Evolutionary conservation across 2,888 invertebrate genomes (phyloP), one percentile per base, ranked within the genome.

Genomic region (Psococerastis gibbosa): DNA sequence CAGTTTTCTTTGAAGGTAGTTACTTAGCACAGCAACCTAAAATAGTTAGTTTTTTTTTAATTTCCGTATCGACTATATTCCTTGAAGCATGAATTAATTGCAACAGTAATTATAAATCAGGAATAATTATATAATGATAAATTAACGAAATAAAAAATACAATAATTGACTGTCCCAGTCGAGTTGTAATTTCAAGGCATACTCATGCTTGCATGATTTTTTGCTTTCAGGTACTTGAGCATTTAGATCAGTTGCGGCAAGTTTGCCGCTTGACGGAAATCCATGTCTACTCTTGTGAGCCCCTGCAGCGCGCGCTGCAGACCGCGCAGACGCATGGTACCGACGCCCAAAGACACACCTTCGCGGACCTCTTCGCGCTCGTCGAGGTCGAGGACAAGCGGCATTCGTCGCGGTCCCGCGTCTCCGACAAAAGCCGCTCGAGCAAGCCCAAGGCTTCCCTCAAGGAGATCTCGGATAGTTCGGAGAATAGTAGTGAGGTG

Each of bases 281-380:
- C n/a, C 61, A 62, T 45, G 74, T 92, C 57, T 87, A 88, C 61
- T 83, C 82, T 51, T 75, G 83, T 62, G 89, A 91, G 59, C 76
- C 78, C 53, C 83, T 95, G 76, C 92, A 91, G 62, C 75, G 84
- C 57, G 88, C 92, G 27, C 66, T 95, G 50, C 83, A 87, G 56
- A 79, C 82, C 52, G 83, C 89, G 20, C 87, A 87, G 60, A 77
- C 78, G 47, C 78, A 85, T 55, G 82, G 88, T 60, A 84, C 74
- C 56, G 94, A 94, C 61, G 74, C 77, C 53, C 78, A 88, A 64
- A 80, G 85, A 67, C 83, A 83, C 65, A 85, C 83, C 67, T 92
- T 84, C 62, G 79, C 81, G 58, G 88, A 89, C 56, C 67, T 94
- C 53, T 83, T 92, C 60, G 80, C 85, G 5, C 67, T 94, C 52